These are phyloP conservation scores for Gobionotothen gibberifrons DNA, from an alignment of 2,797 vertebrate species.

Conservation along the genomic window DNA sequence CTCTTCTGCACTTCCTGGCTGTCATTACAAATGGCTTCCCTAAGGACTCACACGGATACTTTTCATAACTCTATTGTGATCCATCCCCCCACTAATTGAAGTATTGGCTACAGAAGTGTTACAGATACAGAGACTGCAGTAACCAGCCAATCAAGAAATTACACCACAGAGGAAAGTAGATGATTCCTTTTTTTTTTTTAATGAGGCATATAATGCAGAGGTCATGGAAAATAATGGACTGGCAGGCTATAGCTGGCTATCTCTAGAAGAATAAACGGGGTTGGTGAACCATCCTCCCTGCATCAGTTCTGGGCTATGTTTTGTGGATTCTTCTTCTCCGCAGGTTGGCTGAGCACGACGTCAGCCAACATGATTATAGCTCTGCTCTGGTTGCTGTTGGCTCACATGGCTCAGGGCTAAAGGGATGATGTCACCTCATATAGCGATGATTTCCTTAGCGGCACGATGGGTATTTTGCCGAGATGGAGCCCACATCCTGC, in stretches of 20 bases:
- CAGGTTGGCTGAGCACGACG: slow-evolving; percentile 45
- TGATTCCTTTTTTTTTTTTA: slow-evolving; percentile 49
- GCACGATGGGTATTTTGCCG: slow-evolving; percentile 39
- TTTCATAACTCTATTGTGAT: slow-evolving; percentile 47
- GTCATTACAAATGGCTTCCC: not conserved
- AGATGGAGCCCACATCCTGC: slow-evolving; percentile 63
- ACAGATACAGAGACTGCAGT: slow-evolving; percentile 45
- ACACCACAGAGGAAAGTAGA: slow-evolving; percentile 65
- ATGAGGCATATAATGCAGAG: slow-evolving; percentile 63
- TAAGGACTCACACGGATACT: slow-evolving; percentile 23
- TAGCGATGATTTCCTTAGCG: slow-evolving; percentile 49
- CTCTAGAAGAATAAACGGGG: slow-evolving; percentile 17
- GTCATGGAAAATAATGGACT: slow-evolving; percentile 38
- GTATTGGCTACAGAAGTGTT: slow-evolving; percentile 39
- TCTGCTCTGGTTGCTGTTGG: slow-evolving; percentile 48
- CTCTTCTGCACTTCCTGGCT: not conserved
- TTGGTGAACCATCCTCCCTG: slow-evolving; percentile 34
- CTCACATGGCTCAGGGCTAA: slow-evolving; percentile 50
- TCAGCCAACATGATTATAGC: slow-evolving; percentile 68
- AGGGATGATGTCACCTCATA: slow-evolving; percentile 69
- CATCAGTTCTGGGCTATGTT: slow-evolving; percentile 50
- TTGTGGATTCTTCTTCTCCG: slow-evolving; percentile 38
- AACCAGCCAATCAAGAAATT: slow-evolving; percentile 71
- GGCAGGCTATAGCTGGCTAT: slow-evolving; percentile 22
- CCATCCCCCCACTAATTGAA: slow-evolving; percentile 33